Evolutionary conservation across 2,888 invertebrate species (phyloP), one percentile per base, ranked within the genome.

Genomic region (Margaritifera margaritifera): DNA sequence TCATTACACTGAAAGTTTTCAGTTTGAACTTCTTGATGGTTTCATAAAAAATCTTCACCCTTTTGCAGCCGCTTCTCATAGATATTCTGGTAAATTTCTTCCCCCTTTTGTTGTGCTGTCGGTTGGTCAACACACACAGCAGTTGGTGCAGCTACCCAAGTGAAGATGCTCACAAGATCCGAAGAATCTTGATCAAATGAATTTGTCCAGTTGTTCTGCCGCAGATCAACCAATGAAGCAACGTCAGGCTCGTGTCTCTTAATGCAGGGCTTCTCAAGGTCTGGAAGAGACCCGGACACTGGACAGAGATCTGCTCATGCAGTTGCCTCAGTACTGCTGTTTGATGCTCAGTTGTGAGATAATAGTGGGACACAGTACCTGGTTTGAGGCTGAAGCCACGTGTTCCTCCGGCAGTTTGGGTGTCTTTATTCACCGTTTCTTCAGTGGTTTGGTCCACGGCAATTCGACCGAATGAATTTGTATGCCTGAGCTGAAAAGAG

Each of bases 391-490:
- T 71, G 53, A 79, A 71, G 51, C 69, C 66, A 52, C 64, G 65
- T 22, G 69, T 79, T 24, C 76, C 76, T 60, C 72, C 74, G 62
- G 70, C 56, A 42, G 76, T 79, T 63, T 75, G 70, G 15, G 77
- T 75, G 56, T 76, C 77, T 42, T 68, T 77, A 53, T 77, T 77
- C 0, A 69, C 66, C 25, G 72, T 72, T 67, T 74, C 70, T 59
- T 70, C 67, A 42, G 65, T 67, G 6, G 72, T 70, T 51, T 73
- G 67, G 50, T 79, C 78, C 4, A 74, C 76, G 25, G 79, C 67
- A 50, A 76, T 77, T 42, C 65, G n/a, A 6, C 78, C 68, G 69
- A 79, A 79, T n/a, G 71, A 65, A 66, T 77, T 79, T 22, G 42
- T 57, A 6, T 42, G 24, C 6, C 72, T 64, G 19, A 71, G 24